Conservation (phyloP, 92 coral and sea anemone species). For the Chrysogorgia sp. region DNA sequence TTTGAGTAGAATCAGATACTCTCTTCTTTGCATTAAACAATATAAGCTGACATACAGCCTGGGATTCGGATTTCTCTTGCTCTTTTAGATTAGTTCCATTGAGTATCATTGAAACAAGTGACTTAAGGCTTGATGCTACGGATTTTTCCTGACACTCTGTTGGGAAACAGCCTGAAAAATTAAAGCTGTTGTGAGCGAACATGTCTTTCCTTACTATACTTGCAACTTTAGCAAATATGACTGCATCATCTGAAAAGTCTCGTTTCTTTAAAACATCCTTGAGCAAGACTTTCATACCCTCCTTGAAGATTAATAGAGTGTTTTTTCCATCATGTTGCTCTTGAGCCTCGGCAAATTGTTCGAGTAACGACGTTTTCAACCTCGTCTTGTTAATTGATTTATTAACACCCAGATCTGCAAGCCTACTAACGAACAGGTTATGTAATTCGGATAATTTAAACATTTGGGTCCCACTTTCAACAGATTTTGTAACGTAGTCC, state of each 20-base stretch:
- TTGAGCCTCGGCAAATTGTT: conserved; percentile 29
- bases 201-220: background rate
- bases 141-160: background rate
- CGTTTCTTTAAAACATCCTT: background rate
- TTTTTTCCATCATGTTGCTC: conserved; percentile 20
- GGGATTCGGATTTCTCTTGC: no score
- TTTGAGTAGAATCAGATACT: no score
- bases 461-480: conserved; percentile 35
- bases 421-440: conserved; percentile 32
- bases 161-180: background rate
- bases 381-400: conserved; percentile 44
- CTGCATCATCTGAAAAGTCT: background rate
- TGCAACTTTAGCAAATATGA: background rate
- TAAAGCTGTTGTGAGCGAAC: background rate
- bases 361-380: conserved; percentile 35
- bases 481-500: conserved; percentile 1
- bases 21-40: no score
- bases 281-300: background rate
- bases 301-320: background rate
- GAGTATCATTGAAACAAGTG: background rate
- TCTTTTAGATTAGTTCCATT: background rate
- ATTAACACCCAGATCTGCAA: conserved; percentile 36
- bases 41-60: no score
- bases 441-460: conserved; percentile 46
- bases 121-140: background rate